Conservation (phyloP, 2,113 vertebrate species). For the Talpa occidentalis region DNA sequence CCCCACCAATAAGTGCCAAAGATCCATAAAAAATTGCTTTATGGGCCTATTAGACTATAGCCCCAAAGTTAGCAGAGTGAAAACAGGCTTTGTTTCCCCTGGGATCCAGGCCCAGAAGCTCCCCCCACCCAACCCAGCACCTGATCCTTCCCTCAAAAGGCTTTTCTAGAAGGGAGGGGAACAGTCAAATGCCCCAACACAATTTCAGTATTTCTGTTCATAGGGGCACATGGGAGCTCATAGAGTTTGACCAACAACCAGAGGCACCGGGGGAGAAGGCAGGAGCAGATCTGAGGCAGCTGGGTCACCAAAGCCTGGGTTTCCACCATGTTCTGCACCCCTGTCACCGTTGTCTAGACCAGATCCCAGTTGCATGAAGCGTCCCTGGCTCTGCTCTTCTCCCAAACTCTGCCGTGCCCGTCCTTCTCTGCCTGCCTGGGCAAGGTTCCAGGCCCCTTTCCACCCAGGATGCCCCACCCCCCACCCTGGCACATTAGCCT, state of each 20-base stretch:
- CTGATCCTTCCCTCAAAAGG: not conserved
- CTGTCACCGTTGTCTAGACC: accelerated
- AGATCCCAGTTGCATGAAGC: not conserved
- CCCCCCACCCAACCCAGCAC: too few relatives aligned
- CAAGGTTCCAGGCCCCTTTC: not conserved
- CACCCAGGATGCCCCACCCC: not conserved
- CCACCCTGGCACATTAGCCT: not conserved
- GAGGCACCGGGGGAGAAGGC: accelerated
- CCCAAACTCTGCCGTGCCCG: not conserved
- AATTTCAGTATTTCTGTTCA: not conserved
- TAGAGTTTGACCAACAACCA: not conserved
- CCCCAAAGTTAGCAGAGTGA: not conserved
- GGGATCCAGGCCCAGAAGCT: not conserved
- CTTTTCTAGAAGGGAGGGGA: not conserved
- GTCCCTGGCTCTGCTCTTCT: not conserved
- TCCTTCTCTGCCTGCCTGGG: not conserved
- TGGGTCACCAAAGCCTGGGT: accelerated
- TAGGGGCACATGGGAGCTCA: not conserved
- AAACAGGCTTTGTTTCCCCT: not conserved
- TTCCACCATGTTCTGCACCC: too few relatives aligned
- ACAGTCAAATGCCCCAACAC: not conserved
- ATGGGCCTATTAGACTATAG: not conserved
- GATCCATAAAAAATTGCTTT: not conserved
- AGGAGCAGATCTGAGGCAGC: not conserved
- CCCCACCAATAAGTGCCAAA: too few relatives aligned